These are phyloP conservation scores for Metridium senile DNA, from an alignment of 92 coral and sea anemone genomes.

Conservation along the genomic window DNA sequence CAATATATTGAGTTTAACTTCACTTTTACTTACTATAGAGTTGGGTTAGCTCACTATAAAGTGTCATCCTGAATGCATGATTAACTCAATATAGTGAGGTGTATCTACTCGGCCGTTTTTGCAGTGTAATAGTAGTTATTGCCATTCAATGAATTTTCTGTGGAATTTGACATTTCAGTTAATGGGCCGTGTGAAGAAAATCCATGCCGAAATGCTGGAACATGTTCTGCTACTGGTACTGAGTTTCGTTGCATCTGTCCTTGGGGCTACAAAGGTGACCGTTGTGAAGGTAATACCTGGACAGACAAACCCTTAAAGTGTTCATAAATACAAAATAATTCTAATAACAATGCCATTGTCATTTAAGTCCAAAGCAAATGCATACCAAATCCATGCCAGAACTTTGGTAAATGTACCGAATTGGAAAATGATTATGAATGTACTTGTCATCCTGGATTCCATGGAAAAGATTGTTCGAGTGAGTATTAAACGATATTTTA, in stretches of 20 bases:
- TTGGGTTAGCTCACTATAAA: too few species aligned
- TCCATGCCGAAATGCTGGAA: conserved; percentile 84
- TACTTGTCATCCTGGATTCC: conserved; percentile 91
- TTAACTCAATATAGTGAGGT: too few species aligned
- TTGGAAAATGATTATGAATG: conserved; percentile 82
- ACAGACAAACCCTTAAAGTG: too few species aligned
- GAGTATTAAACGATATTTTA: too few species aligned
- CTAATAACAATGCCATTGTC: too few species aligned
- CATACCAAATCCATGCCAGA: conserved; percentile 92
- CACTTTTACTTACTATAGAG: too few species aligned
- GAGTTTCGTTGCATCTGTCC: conserved; percentile 74
- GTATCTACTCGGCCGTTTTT: too few species aligned
- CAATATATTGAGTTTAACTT: too few species aligned
- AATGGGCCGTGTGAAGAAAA: conserved; percentile 76
- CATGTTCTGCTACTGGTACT: conserved; percentile 63
- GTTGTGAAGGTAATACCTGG: conserved; percentile 68
- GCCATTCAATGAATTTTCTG: too few species aligned
- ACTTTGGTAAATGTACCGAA: conserved; percentile 93
- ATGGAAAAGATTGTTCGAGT: conserved; percentile 92
- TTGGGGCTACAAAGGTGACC: conserved; percentile 75
- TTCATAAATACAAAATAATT: too few species aligned
- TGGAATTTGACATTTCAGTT: conserved; percentile 30
- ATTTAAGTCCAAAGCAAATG: conserved; percentile 75
- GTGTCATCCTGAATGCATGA: too few species aligned
- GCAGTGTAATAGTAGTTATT: too few species aligned